Conservation (phyloP, 2,113 vertebrate genomes). For the Centrocercus urophasianus region DNA sequence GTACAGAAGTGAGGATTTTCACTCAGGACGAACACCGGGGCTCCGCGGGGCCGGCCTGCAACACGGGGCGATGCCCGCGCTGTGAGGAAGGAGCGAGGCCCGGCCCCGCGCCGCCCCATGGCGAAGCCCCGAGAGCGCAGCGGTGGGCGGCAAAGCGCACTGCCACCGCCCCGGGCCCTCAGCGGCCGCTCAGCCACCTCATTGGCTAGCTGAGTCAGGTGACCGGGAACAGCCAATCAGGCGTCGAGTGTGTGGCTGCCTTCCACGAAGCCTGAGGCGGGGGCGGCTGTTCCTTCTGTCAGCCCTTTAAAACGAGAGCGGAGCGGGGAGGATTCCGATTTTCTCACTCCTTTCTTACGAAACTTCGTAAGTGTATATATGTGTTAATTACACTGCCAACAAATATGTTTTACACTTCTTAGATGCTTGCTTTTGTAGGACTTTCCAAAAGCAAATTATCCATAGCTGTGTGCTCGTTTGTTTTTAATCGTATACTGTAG, state of each 20-base stretch:
- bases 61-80: background rate
- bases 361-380: background rate
- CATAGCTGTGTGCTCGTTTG: background rate
- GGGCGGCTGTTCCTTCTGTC: accelerated
- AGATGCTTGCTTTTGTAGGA: background rate
- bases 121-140: accelerated
- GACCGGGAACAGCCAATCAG: background rate
- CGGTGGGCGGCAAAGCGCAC: too few species aligned
- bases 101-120: background rate
- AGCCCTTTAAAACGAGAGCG: accelerated
- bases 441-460: background rate
- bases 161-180: background rate
- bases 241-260: background rate
- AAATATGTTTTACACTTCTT: background rate
- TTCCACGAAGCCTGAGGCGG: background rate
- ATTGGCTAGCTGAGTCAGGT: background rate
- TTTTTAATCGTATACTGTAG: accelerated
- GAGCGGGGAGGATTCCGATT: background rate
- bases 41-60: accelerated
- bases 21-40: background rate
- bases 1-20: background rate
- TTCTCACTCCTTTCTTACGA: background rate
- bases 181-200: accelerated
- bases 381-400: background rate
- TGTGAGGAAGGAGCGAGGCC: background rate